Evolutionary conservation across 2,888 invertebrate genomes (phyloP), one percentile per base, ranked within the genome.

Genomic region (Parapristionchus giblindavisi): DNA sequence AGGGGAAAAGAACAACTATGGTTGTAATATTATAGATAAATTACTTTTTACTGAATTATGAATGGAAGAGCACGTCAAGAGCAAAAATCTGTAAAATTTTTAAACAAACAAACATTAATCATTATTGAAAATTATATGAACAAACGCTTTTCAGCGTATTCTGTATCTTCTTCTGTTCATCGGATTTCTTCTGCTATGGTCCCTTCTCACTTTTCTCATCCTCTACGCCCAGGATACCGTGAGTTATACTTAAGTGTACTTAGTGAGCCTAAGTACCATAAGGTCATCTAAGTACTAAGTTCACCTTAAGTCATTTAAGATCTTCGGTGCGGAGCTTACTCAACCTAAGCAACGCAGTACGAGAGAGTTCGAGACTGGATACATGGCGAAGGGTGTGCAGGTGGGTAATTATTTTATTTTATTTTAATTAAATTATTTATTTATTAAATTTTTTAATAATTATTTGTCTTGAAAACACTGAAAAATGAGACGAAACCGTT

Each of bases 181-280:
- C 52, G 83, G 78, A 24, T 88, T 88, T 75, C 75, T 87, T 32
- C 51, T 80, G 36, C 63, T 78, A 51, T 88, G 88, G 88, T 80
- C 79, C 74, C 77, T 85, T 38, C 75, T 88, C 38, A 86, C 88
- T 5, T 38, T 88, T 24, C 60, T 81, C 27, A 81, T 88, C 48
- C 76, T 88, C 3, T 81, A 82, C 43, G 76, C 84, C 29, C 85
- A 87, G 76, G 87, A 88, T 58, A 66, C 76, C 65, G 81, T 85
- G 40, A 75, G 79, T 75, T 36, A 27, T 32, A 27, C 21, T 24
- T 48, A 48, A 48, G n/a, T n/a, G n/a, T n/a, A n/a, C n/a, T n/a
- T n/a, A n/a, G n/a, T n/a, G n/a, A n/a, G n/a, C n/a, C 32, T 24
- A 3, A 51, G 27, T n/a, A 38, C 38, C n/a, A 54, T 24, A 54